Evolutionary conservation across 2,113 vertebrate species (phyloP).

Genomic region (Tinamus guttatus): DNA sequence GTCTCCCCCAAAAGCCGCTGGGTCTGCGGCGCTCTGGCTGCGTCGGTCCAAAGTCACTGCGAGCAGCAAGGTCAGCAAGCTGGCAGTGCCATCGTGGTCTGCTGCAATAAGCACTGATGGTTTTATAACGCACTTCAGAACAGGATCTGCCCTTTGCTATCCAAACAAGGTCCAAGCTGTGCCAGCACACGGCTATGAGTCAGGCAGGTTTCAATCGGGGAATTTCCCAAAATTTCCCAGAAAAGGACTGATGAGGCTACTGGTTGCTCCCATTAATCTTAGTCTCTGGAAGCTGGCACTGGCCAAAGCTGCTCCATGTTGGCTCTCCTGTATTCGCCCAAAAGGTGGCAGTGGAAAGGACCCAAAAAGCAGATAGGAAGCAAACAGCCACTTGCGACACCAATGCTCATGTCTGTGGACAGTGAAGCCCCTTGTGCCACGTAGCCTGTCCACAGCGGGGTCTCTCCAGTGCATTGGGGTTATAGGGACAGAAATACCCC

Average conservation of each 20-base stretch:
- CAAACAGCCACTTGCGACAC: neutral
- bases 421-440: fast-evolving
- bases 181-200: neutral
- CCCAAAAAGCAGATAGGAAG: neutral
- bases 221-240: slow-evolving; percentile 34
- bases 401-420: fast-evolving
- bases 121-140: neutral
- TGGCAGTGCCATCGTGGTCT: neutral
- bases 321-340: neutral
- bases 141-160: slow-evolving; percentile 20
- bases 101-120: neutral
- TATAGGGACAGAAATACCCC: no score
- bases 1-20: neutral
- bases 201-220: slow-evolving; percentile 17
- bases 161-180: neutral
- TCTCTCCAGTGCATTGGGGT: neutral
- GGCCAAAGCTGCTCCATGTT: slow-evolving; percentile 23
- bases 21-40: neutral
- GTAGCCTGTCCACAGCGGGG: neutral
- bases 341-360: neutral
- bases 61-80: neutral
- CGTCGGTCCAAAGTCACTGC: neutral
- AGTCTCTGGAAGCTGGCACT: neutral
- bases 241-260: slow-evolving; percentile 46
- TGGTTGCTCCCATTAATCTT: slow-evolving; percentile 37